A percentile compares a stretch with the other conserved stretches of the same genome.
phyloP scores from a whole-genome alignment of 2,888 invertebrate genomes.

The Diaphora mendica region DNA sequence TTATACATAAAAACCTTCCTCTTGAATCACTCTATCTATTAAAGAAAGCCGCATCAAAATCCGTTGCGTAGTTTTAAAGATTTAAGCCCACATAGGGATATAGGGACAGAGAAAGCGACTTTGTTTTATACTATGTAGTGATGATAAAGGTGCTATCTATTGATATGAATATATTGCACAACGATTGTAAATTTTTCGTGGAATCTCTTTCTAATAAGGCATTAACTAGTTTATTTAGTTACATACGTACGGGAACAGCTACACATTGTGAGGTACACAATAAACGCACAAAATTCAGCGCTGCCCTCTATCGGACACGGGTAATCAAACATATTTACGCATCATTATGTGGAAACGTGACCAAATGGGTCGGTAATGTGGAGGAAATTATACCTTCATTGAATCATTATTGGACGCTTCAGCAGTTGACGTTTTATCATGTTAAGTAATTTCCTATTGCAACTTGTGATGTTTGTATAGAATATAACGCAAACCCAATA shows the following conservation, averaged over 20 bases:
- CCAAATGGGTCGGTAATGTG: background rate
- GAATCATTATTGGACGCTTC: conserved; percentile 1
- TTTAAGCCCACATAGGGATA: no score
- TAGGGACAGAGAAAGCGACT: no score
- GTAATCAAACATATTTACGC: background rate
- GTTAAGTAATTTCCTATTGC: background rate
- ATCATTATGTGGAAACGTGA: background rate
- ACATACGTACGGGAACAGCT: background rate
- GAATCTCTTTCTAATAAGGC: background rate
- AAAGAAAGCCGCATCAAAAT: no score
- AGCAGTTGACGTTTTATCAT: background rate
- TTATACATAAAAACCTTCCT: no score
- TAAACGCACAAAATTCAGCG: background rate
- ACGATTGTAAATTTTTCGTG: background rate
- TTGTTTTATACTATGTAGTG: no score
- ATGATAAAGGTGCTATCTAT: background rate
- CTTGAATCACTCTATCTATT: no score
- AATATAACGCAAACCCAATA: background rate
- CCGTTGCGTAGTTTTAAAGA: no score
- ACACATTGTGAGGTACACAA: background rate
- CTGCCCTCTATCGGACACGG: background rate
- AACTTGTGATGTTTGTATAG: background rate
- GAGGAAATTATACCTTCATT: background rate
- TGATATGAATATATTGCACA: background rate
- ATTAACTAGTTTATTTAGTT: background rate